Evolutionary conservation across 2,888 invertebrate genomes (phyloP).

Genomic region (Calliscelio sp.): DNA sequence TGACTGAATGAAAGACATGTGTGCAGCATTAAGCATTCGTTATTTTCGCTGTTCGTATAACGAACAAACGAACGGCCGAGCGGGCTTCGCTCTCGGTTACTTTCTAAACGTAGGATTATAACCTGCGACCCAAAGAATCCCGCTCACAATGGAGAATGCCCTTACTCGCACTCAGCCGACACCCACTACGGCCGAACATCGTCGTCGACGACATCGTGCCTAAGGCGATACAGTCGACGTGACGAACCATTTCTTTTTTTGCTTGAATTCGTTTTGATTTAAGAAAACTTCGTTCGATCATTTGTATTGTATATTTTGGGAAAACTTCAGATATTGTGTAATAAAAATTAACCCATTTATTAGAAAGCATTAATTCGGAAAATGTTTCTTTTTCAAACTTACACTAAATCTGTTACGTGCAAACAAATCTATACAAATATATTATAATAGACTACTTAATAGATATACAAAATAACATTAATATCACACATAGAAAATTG

Average conservation of each 20-base stretch:
- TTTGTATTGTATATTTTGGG: too few relatives aligned
- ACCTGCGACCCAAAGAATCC: conserved; percentile 83
- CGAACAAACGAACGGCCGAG: conserved; percentile 53
- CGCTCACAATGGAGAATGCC: conserved; percentile 81
- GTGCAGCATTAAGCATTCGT: conserved; percentile 62
- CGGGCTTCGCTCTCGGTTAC: conserved; percentile 76
- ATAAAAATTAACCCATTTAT: too few relatives aligned
- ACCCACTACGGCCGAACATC: conserved; percentile 71
- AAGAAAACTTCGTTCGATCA: too few relatives aligned
- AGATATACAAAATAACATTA: too few relatives aligned
- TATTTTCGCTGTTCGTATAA: conserved; percentile 65
- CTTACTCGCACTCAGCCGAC: conserved; percentile 76
- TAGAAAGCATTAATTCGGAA: too few relatives aligned
- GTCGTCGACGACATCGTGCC: too few relatives aligned
- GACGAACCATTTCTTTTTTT: too few relatives aligned
- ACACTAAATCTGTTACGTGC: conserved; percentile 40
- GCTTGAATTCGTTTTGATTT: too few relatives aligned
- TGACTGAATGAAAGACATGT: conserved; percentile 66
- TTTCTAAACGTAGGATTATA: conserved; percentile 82
- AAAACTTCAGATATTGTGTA: too few relatives aligned
- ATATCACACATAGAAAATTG: too few relatives aligned
- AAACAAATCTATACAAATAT: conserved; percentile 52
- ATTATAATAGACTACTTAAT: too few relatives aligned
- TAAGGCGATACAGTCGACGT: too few relatives aligned
- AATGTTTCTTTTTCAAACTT: conserved; percentile 47